These are phyloP conservation scores for Plotosus lineatus DNA, from an alignment of 2,113 vertebrate species.

Conservation along the genomic window DNA sequence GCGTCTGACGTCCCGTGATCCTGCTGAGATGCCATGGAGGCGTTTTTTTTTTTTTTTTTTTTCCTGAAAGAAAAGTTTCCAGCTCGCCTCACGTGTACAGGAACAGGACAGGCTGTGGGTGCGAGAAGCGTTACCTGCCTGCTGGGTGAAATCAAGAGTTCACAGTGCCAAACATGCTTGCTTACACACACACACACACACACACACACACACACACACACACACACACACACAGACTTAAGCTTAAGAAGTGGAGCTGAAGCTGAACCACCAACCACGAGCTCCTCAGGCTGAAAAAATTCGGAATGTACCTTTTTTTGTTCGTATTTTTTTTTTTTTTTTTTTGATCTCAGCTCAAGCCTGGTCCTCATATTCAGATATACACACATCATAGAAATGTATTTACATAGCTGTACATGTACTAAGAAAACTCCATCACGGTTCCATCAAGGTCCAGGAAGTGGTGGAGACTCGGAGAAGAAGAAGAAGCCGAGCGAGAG, in stretches of 20 bases:
- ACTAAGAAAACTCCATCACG: conserved; percentile 63
- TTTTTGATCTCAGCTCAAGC: conserved; percentile 61
- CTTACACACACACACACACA: background rate
- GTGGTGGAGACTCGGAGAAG: conserved; percentile 2
- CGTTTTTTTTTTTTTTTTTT: background rate
- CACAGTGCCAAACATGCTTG: conserved; percentile 48
- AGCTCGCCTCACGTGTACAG: background rate
- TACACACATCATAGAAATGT: conserved; percentile 77
- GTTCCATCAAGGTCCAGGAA: conserved; percentile 13
- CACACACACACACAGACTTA: conserved; percentile 1
- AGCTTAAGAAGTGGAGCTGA: conserved; percentile 6
- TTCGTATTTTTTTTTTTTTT: conserved; percentile 8
- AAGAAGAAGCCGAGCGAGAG: conserved; percentile 47
- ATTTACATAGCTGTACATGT: conserved; percentile 80
- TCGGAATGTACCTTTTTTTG: conserved; percentile 28
- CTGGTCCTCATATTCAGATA: conserved; percentile 72
- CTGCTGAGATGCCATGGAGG: background rate
- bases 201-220: conserved; percentile 17
- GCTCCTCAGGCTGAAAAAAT: conserved; percentile 44
- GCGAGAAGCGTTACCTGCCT: conserved; percentile 22
- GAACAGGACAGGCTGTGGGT: conserved; percentile 18
- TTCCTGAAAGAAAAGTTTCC: background rate
- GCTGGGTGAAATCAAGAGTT: conserved; percentile 33
- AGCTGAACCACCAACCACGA: background rate
- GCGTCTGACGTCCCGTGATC: background rate